phyloP scores from a whole-genome alignment of 2,888 invertebrate species.

The Calliscelio sp. region DNA sequence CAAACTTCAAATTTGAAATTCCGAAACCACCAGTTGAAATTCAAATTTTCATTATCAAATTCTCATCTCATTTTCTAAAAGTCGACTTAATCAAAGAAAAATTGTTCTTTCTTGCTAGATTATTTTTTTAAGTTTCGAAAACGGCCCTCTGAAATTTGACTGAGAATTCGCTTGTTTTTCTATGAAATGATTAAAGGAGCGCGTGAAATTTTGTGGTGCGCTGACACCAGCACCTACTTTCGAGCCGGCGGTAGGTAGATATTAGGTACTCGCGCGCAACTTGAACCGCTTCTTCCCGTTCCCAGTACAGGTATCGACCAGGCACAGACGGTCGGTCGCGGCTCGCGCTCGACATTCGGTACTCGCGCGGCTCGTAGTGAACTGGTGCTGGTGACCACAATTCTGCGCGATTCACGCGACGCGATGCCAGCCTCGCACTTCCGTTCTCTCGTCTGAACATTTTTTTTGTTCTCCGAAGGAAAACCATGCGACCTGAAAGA shows the following conservation, averaged over 20 bases:
- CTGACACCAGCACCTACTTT: constrained; percentile 47
- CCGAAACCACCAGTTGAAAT: no score
- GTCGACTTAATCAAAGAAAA: no score
- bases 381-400: background rate
- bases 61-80: no score
- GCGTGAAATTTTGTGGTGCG: constrained; percentile 26
- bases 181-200: no score
- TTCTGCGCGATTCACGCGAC: background rate
- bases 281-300: constrained; percentile 63
- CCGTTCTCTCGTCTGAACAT: no score
- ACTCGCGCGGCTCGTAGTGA: constrained; percentile 45
- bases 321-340: constrained; percentile 43
- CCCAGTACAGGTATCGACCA: constrained; percentile 65
- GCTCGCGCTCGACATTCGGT: constrained; percentile 46
- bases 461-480: background rate
- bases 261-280: constrained; percentile 63
- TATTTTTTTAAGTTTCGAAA: no score
- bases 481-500: background rate
- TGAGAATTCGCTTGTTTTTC: no score
- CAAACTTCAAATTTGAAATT: no score
- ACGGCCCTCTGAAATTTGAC: no score
- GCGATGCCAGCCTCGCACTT: no score
- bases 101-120: no score
- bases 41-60: no score
- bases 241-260: constrained; percentile 46